phyloP scores from a whole-genome alignment of 2,797 vertebrate genomes.

The Aulostomus chinensis region DNA sequence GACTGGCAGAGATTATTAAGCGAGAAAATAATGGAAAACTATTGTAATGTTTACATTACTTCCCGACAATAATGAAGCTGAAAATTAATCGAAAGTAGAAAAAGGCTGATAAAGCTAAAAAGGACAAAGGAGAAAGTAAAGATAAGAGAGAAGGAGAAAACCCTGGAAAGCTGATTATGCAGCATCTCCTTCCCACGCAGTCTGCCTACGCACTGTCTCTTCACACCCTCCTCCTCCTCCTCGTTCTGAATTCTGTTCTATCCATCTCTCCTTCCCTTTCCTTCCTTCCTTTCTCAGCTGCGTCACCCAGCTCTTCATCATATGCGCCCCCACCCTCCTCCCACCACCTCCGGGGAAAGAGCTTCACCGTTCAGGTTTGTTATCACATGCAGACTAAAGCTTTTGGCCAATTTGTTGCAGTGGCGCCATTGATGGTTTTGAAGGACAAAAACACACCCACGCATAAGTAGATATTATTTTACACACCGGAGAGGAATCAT shows the following conservation, averaged over 20 bases:
- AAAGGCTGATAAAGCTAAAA: not conserved
- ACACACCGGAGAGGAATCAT: constrained; percentile 14
- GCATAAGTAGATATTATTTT: constrained; percentile 17
- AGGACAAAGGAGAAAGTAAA: constrained; percentile 4
- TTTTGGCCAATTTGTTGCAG: constrained; percentile 34
- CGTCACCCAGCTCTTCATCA: constrained; percentile 65
- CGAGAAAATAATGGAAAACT: no score
- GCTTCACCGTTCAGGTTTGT: constrained; percentile 25
- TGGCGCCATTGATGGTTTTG: constrained; percentile 23
- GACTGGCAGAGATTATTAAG: constrained; percentile 12
- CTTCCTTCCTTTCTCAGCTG: constrained; percentile 42
- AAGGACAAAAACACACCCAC: constrained; percentile 42
- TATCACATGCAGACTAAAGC: constrained; percentile 38
- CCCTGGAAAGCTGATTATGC: constrained; percentile 75
- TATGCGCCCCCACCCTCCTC: constrained; percentile 33
- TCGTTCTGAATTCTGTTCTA: constrained; percentile 56
- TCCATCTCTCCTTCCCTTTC: constrained; percentile 22
- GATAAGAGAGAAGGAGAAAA: constrained; percentile 51
- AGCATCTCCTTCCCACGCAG: constrained; percentile 72
- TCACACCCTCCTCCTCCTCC: constrained; percentile 29
- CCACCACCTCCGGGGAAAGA: constrained; percentile 46
- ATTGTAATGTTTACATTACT: no score
- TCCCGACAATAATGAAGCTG: no score
- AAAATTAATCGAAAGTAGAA: not conserved
- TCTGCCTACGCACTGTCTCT: constrained; percentile 65